Percentiles rank a stretch among this genome's conserved stretches.
Evolutionary conservation across 2,113 vertebrate species (phyloP).

Genomic region (Pitta sordida): DNA sequence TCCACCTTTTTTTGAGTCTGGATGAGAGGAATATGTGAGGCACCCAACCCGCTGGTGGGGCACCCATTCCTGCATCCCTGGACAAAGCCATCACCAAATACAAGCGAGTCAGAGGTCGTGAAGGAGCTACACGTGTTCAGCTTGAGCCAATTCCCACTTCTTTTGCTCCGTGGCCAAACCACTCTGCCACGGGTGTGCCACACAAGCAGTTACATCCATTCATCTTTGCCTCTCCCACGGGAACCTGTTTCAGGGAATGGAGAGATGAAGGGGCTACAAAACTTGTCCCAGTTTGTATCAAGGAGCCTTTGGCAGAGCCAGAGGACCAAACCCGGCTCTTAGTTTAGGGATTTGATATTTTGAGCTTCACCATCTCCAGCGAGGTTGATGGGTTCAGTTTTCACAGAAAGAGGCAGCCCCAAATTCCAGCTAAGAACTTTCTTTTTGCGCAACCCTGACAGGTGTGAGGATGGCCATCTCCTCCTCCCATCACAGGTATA

Average conservation of each 20-base stretch:
- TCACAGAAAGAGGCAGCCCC: neutral
- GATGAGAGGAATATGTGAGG: rapidly evolving
- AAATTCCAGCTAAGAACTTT: neutral
- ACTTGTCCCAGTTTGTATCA: neutral
- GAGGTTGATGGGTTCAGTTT: neutral
- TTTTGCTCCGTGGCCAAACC: rapidly evolving
- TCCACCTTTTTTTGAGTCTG: neutral
- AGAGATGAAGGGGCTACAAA: neutral
- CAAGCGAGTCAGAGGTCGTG: rapidly evolving
- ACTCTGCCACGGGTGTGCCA: rapidly evolving
- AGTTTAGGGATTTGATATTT: neutral
- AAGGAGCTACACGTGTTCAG: rapidly evolving
- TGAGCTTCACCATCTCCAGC: neutral
- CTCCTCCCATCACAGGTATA: neutral
- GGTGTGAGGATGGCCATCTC: neutral
- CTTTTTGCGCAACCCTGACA: neutral
- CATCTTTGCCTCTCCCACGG: neutral
- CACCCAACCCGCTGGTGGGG: neutral
- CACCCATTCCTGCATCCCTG: neutral
- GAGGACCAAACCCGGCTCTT: neutral
- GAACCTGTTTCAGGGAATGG: neutral
- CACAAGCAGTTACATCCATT: neutral
- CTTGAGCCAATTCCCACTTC: neutral
- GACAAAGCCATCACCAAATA: neutral
- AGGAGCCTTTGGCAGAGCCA: neutral